These are phyloP conservation scores for Alectoris magna DNA, from an alignment of 2,797 vertebrate species.

Conservation along the genomic window DNA sequence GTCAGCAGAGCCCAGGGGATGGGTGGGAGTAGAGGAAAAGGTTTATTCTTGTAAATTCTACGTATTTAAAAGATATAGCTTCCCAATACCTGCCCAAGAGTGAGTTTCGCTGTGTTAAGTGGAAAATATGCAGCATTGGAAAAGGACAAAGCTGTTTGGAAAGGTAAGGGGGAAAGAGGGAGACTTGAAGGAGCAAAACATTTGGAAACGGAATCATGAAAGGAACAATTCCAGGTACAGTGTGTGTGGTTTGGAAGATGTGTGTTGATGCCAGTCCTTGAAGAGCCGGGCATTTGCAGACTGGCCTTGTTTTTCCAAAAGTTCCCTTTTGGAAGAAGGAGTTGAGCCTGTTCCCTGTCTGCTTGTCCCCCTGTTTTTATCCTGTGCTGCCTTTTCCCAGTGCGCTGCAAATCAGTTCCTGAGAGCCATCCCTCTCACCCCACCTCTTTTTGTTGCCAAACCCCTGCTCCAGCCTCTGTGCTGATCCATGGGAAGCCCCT, in stretches of 20 bases:
- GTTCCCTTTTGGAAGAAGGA: not conserved
- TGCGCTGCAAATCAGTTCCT: accelerated
- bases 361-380: not conserved
- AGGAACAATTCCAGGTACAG: not conserved
- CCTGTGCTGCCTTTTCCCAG: not conserved
- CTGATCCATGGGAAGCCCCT: not conserved
- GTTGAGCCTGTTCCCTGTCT: not conserved
- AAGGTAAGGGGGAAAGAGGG: not conserved
- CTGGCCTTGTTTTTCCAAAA: not conserved
- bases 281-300: not conserved
- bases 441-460: not conserved
- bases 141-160: not conserved
- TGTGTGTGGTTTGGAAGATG: not conserved
- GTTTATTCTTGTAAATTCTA: not conserved
- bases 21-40: not conserved
- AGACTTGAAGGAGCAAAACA: not conserved
- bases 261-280: not conserved
- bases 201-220: not conserved
- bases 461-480: not conserved
- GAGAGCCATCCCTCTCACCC: not conserved
- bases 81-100: not conserved
- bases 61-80: not conserved
- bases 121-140: not conserved
- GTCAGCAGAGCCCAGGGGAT: not conserved
- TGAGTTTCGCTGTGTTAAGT: not conserved